Evolutionary conservation across 2,888 invertebrate species (phyloP).

Genomic region (Conops quadrifasciatus): DNA sequence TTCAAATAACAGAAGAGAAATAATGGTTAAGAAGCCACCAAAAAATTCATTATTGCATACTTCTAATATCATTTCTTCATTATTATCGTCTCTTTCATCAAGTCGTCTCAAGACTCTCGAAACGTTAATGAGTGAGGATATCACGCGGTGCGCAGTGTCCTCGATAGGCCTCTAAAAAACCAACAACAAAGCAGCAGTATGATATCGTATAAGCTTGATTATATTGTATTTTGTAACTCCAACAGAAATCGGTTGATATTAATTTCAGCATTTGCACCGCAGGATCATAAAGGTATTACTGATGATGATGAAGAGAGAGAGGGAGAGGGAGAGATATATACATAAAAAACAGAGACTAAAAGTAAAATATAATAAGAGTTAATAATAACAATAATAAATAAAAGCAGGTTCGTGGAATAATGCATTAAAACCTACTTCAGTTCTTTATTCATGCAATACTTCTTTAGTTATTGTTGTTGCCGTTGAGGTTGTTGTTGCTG

Average conservation of each 20-base stretch:
- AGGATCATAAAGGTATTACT: slow-evolving; percentile 9
- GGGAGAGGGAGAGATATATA: too few relatives aligned
- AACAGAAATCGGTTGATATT: slow-evolving; percentile 20
- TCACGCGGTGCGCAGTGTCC: slow-evolving; percentile 46
- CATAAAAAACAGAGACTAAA: not conserved
- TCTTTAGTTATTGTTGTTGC: not conserved
- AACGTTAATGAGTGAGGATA: slow-evolving; percentile 34
- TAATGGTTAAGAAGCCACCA: too few relatives aligned
- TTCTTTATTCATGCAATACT: slow-evolving; percentile 13
- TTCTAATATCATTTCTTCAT: too few relatives aligned
- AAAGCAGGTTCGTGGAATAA: slow-evolving; percentile 4
- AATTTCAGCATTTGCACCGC: slow-evolving; percentile 21
- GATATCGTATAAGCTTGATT: slow-evolving; percentile 21
- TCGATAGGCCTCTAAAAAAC: slow-evolving; percentile 35
- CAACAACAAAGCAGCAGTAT: slow-evolving; percentile 37
- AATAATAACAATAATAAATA: slow-evolving; percentile 25
- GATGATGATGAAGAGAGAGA: too few relatives aligned
- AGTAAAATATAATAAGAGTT: slow-evolving; percentile 15
- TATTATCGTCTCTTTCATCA: too few relatives aligned
- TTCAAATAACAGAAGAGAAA: too few relatives aligned
- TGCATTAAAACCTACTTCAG: slow-evolving; percentile 27
- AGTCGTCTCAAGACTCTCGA: too few relatives aligned
- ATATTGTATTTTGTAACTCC: not conserved
- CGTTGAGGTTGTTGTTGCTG: not conserved
- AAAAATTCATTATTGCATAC: too few relatives aligned